phyloP scores from a whole-genome alignment of 2,888 invertebrate species.

The Creontiades dilutus region DNA sequence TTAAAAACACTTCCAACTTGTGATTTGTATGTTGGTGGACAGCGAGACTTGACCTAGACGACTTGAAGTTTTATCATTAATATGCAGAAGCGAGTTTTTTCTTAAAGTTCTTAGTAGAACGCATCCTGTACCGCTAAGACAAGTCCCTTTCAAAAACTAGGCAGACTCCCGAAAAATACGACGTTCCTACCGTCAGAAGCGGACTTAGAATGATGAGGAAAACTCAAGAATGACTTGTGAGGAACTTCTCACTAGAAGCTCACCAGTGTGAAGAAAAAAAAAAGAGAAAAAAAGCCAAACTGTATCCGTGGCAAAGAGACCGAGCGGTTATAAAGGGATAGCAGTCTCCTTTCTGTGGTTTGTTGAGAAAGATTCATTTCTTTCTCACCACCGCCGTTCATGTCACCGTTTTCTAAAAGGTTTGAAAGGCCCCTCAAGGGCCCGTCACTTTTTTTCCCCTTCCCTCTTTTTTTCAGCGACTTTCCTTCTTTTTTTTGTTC shows the following conservation, averaged over 20 bases:
- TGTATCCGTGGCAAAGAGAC: constrained; percentile 35
- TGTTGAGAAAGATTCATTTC: constrained; percentile 58
- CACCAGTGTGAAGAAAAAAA: neutral
- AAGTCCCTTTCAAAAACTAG: too few relatives aligned
- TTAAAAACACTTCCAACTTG: too few relatives aligned
- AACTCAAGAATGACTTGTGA: constrained; percentile 6
- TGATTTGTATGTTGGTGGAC: too few relatives aligned
- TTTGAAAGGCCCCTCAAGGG: constrained; percentile 60
- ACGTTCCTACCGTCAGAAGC: neutral
- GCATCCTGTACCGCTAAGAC: too few relatives aligned
- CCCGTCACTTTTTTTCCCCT: constrained; percentile 48
- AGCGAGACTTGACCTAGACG: too few relatives aligned
- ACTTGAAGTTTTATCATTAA: too few relatives aligned
- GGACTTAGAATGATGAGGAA: neutral
- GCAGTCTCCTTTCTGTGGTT: constrained; percentile 10
- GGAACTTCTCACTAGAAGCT: constrained; percentile 13
- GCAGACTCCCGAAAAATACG: neutral
- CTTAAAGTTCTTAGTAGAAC: too few relatives aligned
- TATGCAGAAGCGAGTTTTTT: too few relatives aligned
- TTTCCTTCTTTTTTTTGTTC: neutral
- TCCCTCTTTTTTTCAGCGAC: neutral
- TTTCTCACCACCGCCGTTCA: constrained; percentile 49
- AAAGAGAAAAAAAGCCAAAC: neutral
- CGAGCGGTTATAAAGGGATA: constrained; percentile 26
- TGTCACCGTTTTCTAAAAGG: constrained; percentile 60